A percentile compares a stretch with the other conserved stretches of the same genome.
Conservation (phyloP, 2,797 vertebrate genomes). For the Babyrousa celebensis region DNA sequence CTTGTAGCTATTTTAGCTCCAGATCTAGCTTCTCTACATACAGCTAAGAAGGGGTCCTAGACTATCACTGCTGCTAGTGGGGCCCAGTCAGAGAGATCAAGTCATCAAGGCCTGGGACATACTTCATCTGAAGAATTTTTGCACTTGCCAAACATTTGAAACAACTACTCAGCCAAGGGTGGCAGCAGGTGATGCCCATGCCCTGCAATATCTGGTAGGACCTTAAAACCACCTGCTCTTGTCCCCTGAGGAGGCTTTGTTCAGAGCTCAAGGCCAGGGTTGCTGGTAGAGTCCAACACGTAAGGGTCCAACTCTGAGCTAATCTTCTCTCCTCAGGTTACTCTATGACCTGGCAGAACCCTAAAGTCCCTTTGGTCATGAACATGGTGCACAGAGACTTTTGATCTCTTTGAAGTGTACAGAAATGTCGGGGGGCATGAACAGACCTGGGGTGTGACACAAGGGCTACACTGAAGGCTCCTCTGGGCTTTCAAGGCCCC, state of each 20-base stretch:
- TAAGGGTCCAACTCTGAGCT: not conserved
- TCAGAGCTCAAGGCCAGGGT: not conserved
- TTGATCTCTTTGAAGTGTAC: not conserved
- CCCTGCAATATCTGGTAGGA: not conserved
- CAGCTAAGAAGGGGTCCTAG: not conserved
- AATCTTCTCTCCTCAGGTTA: not conserved
- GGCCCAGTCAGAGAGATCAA: not conserved
- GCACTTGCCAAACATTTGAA: conserved; percentile 5
- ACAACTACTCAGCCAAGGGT: not conserved
- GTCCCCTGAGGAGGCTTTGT: not conserved
- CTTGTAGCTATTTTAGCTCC: not conserved
- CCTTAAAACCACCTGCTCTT: not conserved
- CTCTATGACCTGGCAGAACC: not conserved
- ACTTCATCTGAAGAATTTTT: conserved; percentile 6
- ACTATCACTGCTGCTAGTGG: not conserved
- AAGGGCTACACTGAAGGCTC: not conserved
- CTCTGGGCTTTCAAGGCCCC: not conserved
- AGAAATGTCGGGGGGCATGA: not conserved
- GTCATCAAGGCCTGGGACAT: not conserved
- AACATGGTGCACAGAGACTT: not conserved
- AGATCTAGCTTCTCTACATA: not conserved
- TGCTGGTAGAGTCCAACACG: not conserved
- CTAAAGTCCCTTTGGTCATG: not conserved
- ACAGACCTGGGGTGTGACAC: not conserved
- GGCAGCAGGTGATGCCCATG: not conserved